phyloP scores from a whole-genome alignment of 2,797 vertebrate genomes.

The Pachyuromys duprasi region DNA sequence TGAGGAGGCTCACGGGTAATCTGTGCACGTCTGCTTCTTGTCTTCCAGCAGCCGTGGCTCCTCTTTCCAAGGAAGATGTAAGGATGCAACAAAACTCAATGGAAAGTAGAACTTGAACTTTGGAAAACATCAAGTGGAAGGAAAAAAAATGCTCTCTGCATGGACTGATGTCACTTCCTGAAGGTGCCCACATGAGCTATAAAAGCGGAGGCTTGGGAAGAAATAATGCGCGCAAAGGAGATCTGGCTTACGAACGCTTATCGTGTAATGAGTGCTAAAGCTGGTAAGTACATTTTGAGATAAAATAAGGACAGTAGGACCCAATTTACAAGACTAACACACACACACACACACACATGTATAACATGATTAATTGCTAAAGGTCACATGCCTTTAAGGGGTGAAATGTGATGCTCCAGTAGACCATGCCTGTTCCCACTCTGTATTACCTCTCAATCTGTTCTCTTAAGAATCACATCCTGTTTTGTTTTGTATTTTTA shows the following conservation, averaged over 20 bases:
- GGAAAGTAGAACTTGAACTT: neutral
- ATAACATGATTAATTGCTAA: neutral
- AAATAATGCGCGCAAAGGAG: neutral
- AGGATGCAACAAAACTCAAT: neutral
- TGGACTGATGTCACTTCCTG: neutral
- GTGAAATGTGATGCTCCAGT: neutral
- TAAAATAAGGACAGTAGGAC: neutral
- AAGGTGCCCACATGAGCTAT: neutral
- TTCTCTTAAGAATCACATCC: neutral
- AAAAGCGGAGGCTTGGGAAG: neutral
- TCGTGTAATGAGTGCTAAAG: neutral
- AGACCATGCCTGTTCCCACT: neutral
- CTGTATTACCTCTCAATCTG: neutral
- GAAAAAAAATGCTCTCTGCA: neutral
- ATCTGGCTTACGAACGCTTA: neutral
- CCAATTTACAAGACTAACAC: neutral
- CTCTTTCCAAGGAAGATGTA: neutral
- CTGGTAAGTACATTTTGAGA: neutral
- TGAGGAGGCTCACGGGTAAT: neutral
- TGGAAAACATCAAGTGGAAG: neutral
- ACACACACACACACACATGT: neutral
- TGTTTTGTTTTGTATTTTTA: neutral
- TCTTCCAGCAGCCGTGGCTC: neutral
- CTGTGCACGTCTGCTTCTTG: neutral
- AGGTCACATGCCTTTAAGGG: neutral